Conservation (phyloP, 2,113 vertebrate species). For the Muscicapa adusta region DNA sequence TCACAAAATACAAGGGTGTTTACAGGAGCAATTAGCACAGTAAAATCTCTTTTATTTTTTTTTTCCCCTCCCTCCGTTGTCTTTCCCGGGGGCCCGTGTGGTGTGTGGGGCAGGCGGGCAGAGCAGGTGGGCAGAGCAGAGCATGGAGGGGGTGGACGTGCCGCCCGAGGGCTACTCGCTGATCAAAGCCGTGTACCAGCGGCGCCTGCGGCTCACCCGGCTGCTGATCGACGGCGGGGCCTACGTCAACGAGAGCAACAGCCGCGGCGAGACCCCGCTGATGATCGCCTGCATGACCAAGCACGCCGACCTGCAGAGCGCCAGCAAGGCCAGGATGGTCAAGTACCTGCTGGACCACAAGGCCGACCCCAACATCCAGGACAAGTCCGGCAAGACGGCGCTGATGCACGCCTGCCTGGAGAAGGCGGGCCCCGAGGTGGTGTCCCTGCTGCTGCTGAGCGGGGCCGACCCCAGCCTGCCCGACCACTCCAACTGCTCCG, state of each 20-base stretch:
- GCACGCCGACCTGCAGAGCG: conserved; percentile 83
- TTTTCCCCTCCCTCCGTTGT: rapidly evolving
- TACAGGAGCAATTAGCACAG: not conserved
- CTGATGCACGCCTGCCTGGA: conserved; percentile 89
- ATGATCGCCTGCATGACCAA: conserved; percentile 88
- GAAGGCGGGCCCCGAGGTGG: conserved; percentile 79
- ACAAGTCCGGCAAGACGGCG: conserved; percentile 88
- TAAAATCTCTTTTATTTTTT: not conserved
- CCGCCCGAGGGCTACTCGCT: conserved; percentile 84
- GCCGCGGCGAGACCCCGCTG: conserved; percentile 86
- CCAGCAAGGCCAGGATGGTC: conserved; percentile 86
- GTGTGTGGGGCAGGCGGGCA: not conserved
- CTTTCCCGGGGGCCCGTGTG: not conserved
- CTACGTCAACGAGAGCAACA: conserved; percentile 92
- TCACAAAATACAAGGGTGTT: rapidly evolving
- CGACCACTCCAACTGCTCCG: conserved; percentile 83
- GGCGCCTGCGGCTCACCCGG: conserved; percentile 85
- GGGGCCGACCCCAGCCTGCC: conserved; percentile 88
- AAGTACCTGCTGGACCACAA: conserved; percentile 89
- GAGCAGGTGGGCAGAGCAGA: not conserved
- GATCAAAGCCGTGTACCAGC: conserved; percentile 85
- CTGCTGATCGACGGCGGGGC: conserved; percentile 88
- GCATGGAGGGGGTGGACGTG: conserved; percentile 74
- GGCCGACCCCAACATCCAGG: conserved; percentile 92
- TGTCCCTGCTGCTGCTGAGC: conserved; percentile 78